phyloP scores from a whole-genome alignment of 2,888 invertebrate species.

The Hedya salicella region DNA sequence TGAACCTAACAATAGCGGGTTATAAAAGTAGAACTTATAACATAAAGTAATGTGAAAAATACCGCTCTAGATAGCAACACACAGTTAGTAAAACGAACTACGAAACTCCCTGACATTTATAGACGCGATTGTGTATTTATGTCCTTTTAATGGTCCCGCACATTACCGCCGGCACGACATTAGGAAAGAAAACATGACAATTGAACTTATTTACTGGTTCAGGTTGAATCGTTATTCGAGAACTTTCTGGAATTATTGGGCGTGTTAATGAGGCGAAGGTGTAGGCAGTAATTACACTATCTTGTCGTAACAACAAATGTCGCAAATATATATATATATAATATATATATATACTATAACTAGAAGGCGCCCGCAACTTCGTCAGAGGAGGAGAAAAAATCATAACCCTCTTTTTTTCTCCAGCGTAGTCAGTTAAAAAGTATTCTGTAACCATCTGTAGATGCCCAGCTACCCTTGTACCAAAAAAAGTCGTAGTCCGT shows the following conservation, averaged over 20 bases:
- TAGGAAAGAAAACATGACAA: conserved; percentile 73
- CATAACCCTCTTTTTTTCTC: no score
- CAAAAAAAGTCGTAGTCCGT: no score
- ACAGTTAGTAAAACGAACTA: conserved; percentile 53
- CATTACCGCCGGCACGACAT: conserved; percentile 71
- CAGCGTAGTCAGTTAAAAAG: no score
- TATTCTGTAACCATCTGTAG: no score
- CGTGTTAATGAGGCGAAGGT: conserved; percentile 12
- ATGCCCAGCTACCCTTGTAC: no score
- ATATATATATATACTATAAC: no score
- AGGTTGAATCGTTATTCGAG: conserved; percentile 25
- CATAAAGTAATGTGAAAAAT: conserved; percentile 24
- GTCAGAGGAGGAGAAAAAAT: no score
- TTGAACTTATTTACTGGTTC: conserved; percentile 67
- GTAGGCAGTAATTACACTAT: not conserved
- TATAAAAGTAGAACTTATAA: not conserved
- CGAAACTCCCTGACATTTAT: conserved; percentile 66
- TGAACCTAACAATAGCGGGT: no score
- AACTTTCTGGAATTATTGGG: conserved; percentile 19
- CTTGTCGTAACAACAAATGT: not conserved
- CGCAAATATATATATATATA: no score
- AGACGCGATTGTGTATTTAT: conserved; percentile 80
- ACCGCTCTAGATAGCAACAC: conserved; percentile 28
- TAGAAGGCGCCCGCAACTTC: no score
- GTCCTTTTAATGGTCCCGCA: conserved; percentile 79